A percentile compares a stretch with the other conserved stretches of the same genome.
Evolutionary conservation across 2,113 vertebrate genomes (phyloP).

Genomic region (Silurus asotus): DNA sequence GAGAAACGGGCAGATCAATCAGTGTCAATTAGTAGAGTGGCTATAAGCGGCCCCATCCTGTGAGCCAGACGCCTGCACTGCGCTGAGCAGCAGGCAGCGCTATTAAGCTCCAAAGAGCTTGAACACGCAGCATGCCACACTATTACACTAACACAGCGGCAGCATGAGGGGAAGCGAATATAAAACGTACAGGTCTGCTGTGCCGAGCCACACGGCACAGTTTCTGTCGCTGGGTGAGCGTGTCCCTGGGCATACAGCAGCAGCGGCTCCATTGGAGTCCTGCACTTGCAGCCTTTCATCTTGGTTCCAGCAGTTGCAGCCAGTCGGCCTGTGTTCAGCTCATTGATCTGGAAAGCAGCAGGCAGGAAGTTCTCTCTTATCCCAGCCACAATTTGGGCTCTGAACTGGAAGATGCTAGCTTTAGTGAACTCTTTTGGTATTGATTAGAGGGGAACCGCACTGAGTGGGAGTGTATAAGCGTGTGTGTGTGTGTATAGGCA

Average conservation of each 20-base stretch:
- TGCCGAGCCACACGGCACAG: constrained; percentile 18
- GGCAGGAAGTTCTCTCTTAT: constrained; percentile 38
- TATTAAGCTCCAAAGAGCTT: constrained; percentile 63
- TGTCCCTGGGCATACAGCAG: constrained; percentile 50
- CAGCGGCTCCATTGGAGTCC: constrained; percentile 21
- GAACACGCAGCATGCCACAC: constrained; percentile 62
- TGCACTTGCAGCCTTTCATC: constrained; percentile 63
- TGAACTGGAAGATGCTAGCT: constrained; percentile 25
- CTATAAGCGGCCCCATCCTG: constrained; percentile 73
- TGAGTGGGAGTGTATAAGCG: background rate
- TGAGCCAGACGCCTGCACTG: constrained; percentile 58
- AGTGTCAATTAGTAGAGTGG: constrained; percentile 72
- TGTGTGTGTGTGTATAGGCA: constrained; percentile 7
- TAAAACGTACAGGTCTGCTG: constrained; percentile 18
- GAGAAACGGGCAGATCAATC: constrained; percentile 73
- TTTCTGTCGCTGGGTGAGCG: constrained; percentile 27
- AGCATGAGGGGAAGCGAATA: background rate
- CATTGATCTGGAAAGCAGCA: constrained; percentile 64
- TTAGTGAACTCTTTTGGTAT: constrained; percentile 45
- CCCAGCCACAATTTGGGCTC: constrained; percentile 31
- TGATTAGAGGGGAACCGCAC: constrained; percentile 41
- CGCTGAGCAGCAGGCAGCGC: constrained; percentile 70
- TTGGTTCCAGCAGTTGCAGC: constrained; percentile 55
- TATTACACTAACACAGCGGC: constrained; percentile 60
- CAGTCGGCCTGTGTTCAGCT: constrained; percentile 54